Base-by-base conservation (phyloP, 35 echinoderm and acorn worm genomes). In the Heliocidaris erythrogramma region DNA sequence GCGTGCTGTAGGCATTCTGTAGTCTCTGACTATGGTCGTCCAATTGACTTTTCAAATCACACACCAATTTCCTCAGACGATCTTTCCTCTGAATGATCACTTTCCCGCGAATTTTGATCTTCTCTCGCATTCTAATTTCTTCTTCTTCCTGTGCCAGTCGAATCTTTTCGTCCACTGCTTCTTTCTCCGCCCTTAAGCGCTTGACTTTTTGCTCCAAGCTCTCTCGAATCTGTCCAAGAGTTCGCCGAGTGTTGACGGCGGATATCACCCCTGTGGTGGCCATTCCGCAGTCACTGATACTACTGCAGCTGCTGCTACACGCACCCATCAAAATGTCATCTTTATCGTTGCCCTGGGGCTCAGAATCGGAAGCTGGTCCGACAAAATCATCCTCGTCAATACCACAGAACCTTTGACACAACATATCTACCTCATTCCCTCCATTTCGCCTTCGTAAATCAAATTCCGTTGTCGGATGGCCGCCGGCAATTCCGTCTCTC, bases 141-240 rank as follows among this genome's bases (percentile, higher is more conserved):
- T 97, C 97, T 52, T 96, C 96, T 85, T 98, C 97, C n/a, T 96
- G 96, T 2, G 97, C 95, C 49, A 98, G 88, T 32, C 96, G 96
- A 21, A 98, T 97, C 78, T 97, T 98, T 35, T 96, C 96, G 86
- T 98, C 97, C 31, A 97, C 88, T 0, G 94, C 97, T 7, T 78
- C 90, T 88, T 96, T 95, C 69, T 96, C 97, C 32, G 95, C 96
- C 32, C 97, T 94, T 18, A 98, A 95, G 24, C 95, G 95, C 88
- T 92, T 97, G 0, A 98, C 97, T 59, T 97, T 97, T 49, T 97
- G 84, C 48, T 97, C 97, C 59, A 98, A 32, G 90, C 97, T 98
- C 35, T 89, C 60, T 59, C 94, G 88, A 48, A 98, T 98, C 60
- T 98, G 95, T 9, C 31, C 61, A 11, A 98, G 92, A 59, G 90